Evolutionary conservation across 2,888 invertebrate genomes (phyloP), one percentile per base, ranked within the genome.

Genomic region (Drosophila merina): DNA sequence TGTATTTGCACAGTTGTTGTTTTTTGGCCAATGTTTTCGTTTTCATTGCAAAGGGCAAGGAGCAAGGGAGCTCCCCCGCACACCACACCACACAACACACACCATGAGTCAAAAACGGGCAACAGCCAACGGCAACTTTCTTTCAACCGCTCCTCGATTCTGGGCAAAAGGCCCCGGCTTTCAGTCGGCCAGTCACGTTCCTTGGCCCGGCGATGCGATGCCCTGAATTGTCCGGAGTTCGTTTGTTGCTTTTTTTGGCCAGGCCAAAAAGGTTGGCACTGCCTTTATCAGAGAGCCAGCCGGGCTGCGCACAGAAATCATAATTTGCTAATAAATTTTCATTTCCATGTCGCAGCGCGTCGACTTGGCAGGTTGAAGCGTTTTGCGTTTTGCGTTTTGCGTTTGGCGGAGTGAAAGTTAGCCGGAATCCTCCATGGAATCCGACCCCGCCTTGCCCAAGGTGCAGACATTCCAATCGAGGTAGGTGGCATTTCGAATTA

Each of bases 261-360:
- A 14, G 60, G n/a, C 52, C 47, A 42, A 38, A n/a, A 20, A 28
- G 28, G 28, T 28, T 28, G 28, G 28, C 4, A 28, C 28, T 20
- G 9, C 50, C 58, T 54, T 58, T 38, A 54, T 54, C 52, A 42
- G 8, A 2, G n/a, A 31, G 54, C 14, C 52, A 48, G 68, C 20
- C 28, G 58, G 57, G 36, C 68, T 72, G 82, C 76, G 76, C 81
- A 57, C 78, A 69, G 86, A 79, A 81, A 81, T 83, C 82, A 82
- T 82, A 82, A 82, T 86, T 82, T 78, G 80, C 83, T 80, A 82
- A 82, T 86, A 83, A 86, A 82, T 82, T 82, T 82, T 68, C 83
- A 83, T 80, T 86, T 83, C 76, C 83, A 77, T 82, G 85, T 69
- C 74, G 74, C 78, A 50, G 55, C 54, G 79, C 48, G 50, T 45